Evolutionary conservation across 2,113 vertebrate species (phyloP).

Genomic region (Upupa epops): DNA sequence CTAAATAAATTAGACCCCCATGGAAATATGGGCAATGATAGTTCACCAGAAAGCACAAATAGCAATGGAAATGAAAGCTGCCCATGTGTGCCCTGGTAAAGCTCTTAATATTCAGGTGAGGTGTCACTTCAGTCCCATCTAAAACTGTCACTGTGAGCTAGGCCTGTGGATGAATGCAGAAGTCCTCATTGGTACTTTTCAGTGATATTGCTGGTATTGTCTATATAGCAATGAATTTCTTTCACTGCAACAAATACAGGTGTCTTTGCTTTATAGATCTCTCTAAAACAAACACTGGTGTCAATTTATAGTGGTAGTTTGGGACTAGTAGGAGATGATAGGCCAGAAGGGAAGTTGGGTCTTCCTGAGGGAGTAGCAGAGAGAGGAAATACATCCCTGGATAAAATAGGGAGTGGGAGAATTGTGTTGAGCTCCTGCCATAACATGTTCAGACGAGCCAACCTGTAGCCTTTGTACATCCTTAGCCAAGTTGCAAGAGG

Average conservation of each 20-base stretch:
- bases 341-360: background rate
- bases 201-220: background rate
- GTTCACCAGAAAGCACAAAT: background rate
- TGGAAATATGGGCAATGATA: background rate
- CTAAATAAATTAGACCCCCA: conserved; percentile 60
- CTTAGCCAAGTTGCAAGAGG: background rate
- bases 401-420: background rate
- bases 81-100: background rate
- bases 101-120: background rate
- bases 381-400: background rate
- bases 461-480: background rate
- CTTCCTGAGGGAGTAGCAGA: background rate
- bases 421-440: background rate
- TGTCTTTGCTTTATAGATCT: background rate
- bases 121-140: background rate
- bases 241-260: background rate
- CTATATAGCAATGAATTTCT: background rate
- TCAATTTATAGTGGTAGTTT: background rate
- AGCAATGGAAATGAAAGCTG: background rate
- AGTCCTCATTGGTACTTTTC: background rate
- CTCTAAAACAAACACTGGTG: background rate
- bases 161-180: background rate
- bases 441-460: rapidly evolving
- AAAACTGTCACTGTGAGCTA: background rate
- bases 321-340: background rate